Evolutionary conservation across 2,888 invertebrate genomes (phyloP).

Genomic region (Parnassius smintheus): DNA sequence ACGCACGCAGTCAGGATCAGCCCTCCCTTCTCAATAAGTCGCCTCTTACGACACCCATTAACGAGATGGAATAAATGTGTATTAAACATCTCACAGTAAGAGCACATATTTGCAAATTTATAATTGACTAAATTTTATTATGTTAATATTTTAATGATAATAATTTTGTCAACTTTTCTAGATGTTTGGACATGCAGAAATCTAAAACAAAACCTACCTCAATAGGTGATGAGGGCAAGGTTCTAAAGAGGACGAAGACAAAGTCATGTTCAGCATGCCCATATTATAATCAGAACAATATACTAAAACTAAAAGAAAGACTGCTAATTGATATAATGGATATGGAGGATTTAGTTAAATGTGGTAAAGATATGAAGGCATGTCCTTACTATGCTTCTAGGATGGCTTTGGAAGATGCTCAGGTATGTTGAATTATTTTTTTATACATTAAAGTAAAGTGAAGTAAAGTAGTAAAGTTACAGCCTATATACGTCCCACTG

Average conservation of each 20-base stretch:
- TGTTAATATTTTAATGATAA: conserved; percentile 5
- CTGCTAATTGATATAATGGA: conserved; percentile 88
- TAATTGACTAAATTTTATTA: too few species aligned
- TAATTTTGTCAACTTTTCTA: conserved; percentile 38
- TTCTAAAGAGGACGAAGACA: conserved; percentile 83
- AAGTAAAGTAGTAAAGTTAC: too few species aligned
- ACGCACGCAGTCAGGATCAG: too few species aligned
- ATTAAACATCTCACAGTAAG: too few species aligned
- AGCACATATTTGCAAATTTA: too few species aligned
- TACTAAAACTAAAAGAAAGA: conserved; percentile 84
- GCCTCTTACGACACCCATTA: too few species aligned
- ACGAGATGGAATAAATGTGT: too few species aligned
- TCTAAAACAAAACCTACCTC: conserved; percentile 80
- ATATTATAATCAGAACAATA: conserved; percentile 83
- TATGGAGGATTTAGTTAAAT: conserved; percentile 90
- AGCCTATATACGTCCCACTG: too few species aligned
- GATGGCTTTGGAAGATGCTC: conserved; percentile 90
- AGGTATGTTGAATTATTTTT: conserved; percentile 65
- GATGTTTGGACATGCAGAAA: conserved; percentile 90
- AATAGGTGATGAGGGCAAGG: conserved; percentile 82
- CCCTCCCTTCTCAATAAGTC: too few species aligned
- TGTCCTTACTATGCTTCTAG: conserved; percentile 97
- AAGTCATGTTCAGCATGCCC: conserved; percentile 82
- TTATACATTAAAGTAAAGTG: background rate
- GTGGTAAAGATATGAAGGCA: conserved; percentile 85